phyloP scores from a whole-genome alignment of 2,797 vertebrate species.

The Sebastes diploproa region DNA sequence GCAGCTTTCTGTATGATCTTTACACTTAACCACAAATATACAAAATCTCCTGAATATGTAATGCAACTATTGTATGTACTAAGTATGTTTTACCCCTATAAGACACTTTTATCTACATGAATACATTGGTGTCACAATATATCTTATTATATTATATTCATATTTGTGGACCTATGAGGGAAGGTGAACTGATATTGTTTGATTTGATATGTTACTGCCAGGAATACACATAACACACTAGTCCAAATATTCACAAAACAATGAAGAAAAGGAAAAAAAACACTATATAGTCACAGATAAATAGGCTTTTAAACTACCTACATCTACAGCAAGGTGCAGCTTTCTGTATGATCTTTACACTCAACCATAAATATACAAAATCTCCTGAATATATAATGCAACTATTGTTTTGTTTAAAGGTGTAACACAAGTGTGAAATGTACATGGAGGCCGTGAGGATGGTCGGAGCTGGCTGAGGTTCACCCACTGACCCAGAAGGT shows the following conservation, averaged over 20 bases:
- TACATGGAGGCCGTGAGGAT: constrained; percentile 6
- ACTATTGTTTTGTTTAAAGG: background rate
- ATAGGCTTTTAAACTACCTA: background rate
- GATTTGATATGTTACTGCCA: background rate
- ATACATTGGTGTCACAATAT: background rate
- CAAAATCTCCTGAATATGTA: background rate
- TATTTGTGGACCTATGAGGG: background rate
- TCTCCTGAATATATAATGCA: background rate
- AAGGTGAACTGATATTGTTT: background rate
- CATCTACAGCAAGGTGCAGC: background rate
- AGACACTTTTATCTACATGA: background rate
- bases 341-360: background rate
- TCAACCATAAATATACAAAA: background rate
- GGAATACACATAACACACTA: background rate
- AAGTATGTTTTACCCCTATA: background rate
- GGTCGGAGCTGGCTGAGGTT: constrained; percentile 35
- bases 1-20: background rate
- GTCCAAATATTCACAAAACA: background rate
- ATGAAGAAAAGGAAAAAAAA: too few species aligned
- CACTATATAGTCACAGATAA: background rate
- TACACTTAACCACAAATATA: background rate
- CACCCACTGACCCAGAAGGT: constrained; percentile 13
- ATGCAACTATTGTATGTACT: too few species aligned
- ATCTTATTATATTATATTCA: background rate
- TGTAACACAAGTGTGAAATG: background rate